These are phyloP conservation scores for Hozukius guyotensis DNA, from an alignment of 2,797 vertebrate species.

Conservation along the genomic window DNA sequence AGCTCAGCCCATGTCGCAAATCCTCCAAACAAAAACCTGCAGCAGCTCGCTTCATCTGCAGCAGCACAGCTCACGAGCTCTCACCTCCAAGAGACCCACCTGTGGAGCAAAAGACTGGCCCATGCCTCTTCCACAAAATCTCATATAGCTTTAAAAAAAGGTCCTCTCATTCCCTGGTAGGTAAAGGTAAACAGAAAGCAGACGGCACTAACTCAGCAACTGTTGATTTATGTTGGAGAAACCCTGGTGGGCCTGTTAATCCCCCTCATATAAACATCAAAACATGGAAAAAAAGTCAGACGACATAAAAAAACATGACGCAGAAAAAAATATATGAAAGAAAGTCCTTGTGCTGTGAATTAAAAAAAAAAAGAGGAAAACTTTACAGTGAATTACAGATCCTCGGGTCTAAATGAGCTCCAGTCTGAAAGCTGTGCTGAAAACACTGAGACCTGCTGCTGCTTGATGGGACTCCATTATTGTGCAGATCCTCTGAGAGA, in stretches of 20 bases:
- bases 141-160: constrained; percentile 30
- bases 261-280: constrained; percentile 65
- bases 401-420: constrained; percentile 19
- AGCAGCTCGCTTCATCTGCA: constrained; percentile 47
- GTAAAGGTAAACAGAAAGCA: constrained; percentile 59
- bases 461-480: constrained; percentile 52
- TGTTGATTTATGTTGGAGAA: constrained; percentile 66
- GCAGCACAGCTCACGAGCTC: constrained; percentile 25
- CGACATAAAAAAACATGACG: constrained; percentile 54
- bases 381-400: constrained; percentile 39
- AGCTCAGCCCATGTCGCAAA: constrained; percentile 82
- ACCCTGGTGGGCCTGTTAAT: constrained; percentile 56
- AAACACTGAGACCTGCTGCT: constrained; percentile 55
- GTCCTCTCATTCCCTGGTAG: constrained; percentile 61
- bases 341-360: constrained; percentile 60
- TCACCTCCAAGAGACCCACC: constrained; percentile 49
- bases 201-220: constrained; percentile 37
- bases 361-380: background rate
- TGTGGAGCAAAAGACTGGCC: constrained; percentile 36
- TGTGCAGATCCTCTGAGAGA: constrained; percentile 48
- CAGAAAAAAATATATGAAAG: constrained; percentile 61
- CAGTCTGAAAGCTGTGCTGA: constrained; percentile 20
- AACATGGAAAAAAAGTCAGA: constrained; percentile 57
- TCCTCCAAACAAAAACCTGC: constrained; percentile 44
- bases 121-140: constrained; percentile 57